Base-by-base conservation (phyloP, 2,113 vertebrate genomes). In the Atractosteus spatula region DNA sequence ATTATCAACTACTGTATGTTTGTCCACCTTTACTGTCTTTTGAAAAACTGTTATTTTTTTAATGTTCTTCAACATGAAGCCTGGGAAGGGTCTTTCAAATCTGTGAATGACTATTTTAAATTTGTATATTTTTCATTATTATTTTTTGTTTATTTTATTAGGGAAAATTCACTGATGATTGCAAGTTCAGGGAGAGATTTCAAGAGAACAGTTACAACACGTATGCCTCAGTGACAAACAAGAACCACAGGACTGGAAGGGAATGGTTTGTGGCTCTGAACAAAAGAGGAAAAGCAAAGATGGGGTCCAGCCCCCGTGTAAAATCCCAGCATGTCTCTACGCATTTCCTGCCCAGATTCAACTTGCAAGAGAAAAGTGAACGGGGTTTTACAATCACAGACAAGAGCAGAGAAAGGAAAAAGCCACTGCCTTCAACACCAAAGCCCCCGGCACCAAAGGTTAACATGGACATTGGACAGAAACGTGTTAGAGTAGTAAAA, bases 141-240 rank as follows among this genome's bases (percentile, higher is more conserved):
- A 16, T 17, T 66, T 29, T 69, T 59, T 47, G 14, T 55, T 63
- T 71, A 71, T 62, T 66, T 73, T 55, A 29, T 0, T 74, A 97
- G 95, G 89, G 92, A 51, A 86, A 62, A 64, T 99, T 99, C 88
- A 92, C 95, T 0, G 94, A 94, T 0, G 97, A 99, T 80, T 99
- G 97, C 82, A 95, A 94, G 70, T 99, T 99, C 88, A 92, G 94
- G 74, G 97, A 99, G 77, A 87, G 97, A 14, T 99, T 98, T 87
- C 97, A 99, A 84, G 97, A 99, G 88, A 98, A 99, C 93, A 96
- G 97, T 86, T 99, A 99, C 83, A 99, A 98, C 86, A 99, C 97
- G 0, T 99, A 99, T 0, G 94, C 97, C 71, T 99, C 97, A 0
- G 94, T 93, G 0, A 80, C 92, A 54, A 92, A 99, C 81, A 88